A percentile compares a stretch with the other conserved stretches of the same genome.
Conservation (phyloP, 2,888 invertebrate genomes). For the Lamellibrachia columna region DNA sequence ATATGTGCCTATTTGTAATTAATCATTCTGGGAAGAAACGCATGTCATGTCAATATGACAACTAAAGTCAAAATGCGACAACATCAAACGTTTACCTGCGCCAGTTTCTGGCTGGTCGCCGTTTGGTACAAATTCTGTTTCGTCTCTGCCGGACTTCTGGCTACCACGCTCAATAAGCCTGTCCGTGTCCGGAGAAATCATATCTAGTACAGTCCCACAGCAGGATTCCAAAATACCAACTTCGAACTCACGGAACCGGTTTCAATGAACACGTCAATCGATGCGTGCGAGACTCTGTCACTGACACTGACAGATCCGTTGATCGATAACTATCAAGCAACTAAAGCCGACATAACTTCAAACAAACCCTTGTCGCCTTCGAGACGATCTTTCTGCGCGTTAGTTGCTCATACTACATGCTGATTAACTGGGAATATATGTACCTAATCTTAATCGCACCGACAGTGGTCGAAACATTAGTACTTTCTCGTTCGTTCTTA, state of each 20-base stretch:
- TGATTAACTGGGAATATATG: not conserved
- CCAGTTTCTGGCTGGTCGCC: not conserved
- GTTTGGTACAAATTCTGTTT: not conserved
- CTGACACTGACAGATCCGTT: not conserved
- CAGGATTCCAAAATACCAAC: slow-evolving; percentile 3
- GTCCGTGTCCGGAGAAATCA: not conserved
- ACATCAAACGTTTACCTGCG: not conserved
- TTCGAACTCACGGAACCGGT: not conserved
- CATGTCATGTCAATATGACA: no score
- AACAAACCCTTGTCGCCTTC: not conserved
- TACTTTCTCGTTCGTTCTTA: not conserved
- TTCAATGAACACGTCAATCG: not conserved
- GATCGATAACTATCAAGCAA: not conserved
- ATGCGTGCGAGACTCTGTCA: not conserved
- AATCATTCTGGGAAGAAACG: no score
- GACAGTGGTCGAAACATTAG: not conserved
- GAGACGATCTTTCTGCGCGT: not conserved
- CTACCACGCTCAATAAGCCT: not conserved
- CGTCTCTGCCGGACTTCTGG: not conserved
- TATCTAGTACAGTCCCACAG: not conserved
- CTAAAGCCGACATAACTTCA: not conserved
- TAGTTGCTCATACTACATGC: not conserved
- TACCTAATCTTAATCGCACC: not conserved
- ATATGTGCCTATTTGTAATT: no score
- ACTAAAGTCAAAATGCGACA: not conserved